Conservation (phyloP, 2,113 vertebrate genomes). For the Mesitornis unicolor region DNA sequence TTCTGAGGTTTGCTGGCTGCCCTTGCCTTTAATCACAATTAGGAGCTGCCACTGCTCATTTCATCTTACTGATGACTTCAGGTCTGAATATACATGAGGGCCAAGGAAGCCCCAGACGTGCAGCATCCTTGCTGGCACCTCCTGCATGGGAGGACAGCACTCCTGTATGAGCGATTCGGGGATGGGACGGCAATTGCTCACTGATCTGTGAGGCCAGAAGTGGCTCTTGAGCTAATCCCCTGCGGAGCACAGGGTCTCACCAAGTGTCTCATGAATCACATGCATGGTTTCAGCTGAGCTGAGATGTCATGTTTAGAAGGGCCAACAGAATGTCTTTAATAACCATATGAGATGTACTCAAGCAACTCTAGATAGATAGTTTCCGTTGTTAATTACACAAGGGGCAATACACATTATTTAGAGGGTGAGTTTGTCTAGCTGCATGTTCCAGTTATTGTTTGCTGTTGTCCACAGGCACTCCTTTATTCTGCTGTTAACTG, state of each 20-base stretch:
- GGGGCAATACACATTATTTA: neutral
- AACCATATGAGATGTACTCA: neutral
- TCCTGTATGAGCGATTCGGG: rapidly evolving
- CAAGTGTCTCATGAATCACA: neutral
- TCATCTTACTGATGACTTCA: neutral
- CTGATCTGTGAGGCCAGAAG: rapidly evolving
- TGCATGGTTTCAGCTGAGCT: neutral
- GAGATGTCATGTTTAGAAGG: neutral
- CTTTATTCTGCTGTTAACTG: neutral
- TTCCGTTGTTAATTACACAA: neutral
- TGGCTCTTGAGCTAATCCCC: neutral
- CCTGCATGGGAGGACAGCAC: neutral
- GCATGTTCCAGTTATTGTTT: neutral
- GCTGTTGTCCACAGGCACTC: neutral
- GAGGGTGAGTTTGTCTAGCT: neutral
- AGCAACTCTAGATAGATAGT: neutral
- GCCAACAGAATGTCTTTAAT: neutral
- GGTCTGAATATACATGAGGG: neutral
- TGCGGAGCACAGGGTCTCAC: neutral
- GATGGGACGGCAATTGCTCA: neutral
- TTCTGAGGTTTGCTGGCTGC: neutral
- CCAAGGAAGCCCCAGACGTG: neutral
- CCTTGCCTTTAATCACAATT: neutral
- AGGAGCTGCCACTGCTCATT: neutral
- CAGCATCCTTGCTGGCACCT: neutral